Evolutionary conservation across 2,888 invertebrate genomes (phyloP).

Genomic region (Zeuzera pyrina): DNA sequence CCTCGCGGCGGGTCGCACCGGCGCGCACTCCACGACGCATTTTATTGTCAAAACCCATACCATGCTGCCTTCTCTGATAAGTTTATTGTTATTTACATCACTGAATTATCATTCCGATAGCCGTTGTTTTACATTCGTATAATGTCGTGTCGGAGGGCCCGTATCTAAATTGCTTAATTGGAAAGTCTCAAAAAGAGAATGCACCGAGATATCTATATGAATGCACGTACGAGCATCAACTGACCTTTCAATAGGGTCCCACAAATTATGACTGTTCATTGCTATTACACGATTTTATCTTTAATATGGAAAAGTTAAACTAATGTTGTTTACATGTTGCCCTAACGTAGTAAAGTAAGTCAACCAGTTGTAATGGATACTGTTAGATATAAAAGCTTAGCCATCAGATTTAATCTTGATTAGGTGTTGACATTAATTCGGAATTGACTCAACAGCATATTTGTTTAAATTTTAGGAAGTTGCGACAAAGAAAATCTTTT

Average conservation of each 20-base stretch:
- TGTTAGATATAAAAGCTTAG: slow-evolving; percentile 24
- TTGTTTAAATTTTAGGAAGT: slow-evolving; percentile 5
- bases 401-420: slow-evolving; percentile 27
- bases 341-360: slow-evolving; percentile 35
- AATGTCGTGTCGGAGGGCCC: slow-evolving; percentile 46
- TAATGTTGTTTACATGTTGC: slow-evolving; percentile 37
- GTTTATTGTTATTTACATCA: slow-evolving; percentile 71
- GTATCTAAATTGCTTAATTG: slow-evolving; percentile 74
- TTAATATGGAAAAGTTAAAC: slow-evolving; percentile 37
- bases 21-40: slow-evolving; percentile 45
- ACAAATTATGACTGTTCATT: slow-evolving; percentile 29
- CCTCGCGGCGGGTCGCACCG: slow-evolving; percentile 42
- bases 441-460: slow-evolving; percentile 18
- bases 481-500: too few species aligned
- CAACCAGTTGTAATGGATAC: slow-evolving; percentile 36
- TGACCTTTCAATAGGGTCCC: slow-evolving; percentile 50
- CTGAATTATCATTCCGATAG: slow-evolving; percentile 64
- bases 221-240: slow-evolving; percentile 34
- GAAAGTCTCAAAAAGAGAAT: slow-evolving; percentile 54
- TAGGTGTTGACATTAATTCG: slow-evolving; percentile 25
- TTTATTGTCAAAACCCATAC: slow-evolving; percentile 70
- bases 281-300: slow-evolving; percentile 45
- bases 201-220: slow-evolving; percentile 35
- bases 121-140: slow-evolving; percentile 67
- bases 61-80: slow-evolving; percentile 57